Conservation (phyloP, 2,113 vertebrate species). For the Anas platyrhynchos region DNA sequence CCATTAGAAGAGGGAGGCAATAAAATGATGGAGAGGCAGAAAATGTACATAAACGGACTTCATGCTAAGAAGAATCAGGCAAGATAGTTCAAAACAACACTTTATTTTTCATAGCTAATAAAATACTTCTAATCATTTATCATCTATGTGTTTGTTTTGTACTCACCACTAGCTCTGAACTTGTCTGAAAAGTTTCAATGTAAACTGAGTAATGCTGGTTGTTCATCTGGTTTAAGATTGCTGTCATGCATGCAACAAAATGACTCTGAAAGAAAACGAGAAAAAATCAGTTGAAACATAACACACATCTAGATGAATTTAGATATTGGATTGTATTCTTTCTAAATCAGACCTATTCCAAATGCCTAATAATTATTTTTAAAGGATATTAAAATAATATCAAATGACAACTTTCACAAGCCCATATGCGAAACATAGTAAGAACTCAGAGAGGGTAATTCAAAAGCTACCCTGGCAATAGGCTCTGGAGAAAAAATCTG, state of each 20-base stretch:
- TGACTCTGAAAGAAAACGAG: slow-evolving; percentile 83
- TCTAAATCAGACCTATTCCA: background rate
- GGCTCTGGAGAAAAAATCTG: background rate
- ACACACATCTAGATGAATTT: background rate
- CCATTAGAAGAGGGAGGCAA: background rate
- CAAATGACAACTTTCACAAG: background rate
- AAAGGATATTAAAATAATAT: background rate
- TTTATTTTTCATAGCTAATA: background rate
- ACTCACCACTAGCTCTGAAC: slow-evolving; percentile 92
- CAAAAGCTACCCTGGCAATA: background rate
- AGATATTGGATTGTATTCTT: background rate
- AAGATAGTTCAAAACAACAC: background rate
- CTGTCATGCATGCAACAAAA: slow-evolving; percentile 98
- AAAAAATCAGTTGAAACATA: background rate
- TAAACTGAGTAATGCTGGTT: slow-evolving; percentile 92
- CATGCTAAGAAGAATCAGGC: background rate
- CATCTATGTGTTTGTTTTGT: background rate
- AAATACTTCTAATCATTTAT: background rate
- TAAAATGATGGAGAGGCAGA: background rate
- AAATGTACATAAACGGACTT: background rate
- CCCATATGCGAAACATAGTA: background rate
- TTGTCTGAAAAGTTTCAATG: slow-evolving; percentile 91
- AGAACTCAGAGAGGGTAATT: background rate
- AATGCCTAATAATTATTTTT: background rate
- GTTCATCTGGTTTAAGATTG: slow-evolving; percentile 93